Evolutionary conservation across 2,113 vertebrate genomes (phyloP).

Genomic region (Phaethornis superciliosus): DNA sequence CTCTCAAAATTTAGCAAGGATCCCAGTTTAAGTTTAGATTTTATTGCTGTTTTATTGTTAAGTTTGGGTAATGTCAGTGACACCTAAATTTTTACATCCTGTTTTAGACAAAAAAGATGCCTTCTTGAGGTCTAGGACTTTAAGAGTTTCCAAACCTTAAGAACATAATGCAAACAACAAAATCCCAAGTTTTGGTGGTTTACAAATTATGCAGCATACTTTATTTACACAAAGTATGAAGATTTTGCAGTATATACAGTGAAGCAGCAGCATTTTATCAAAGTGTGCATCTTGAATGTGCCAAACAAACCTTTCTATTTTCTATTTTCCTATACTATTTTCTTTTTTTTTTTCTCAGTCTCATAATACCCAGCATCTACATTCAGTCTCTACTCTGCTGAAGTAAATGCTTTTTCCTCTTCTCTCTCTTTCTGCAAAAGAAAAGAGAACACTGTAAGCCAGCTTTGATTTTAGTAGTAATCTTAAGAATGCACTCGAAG

Average conservation of each 20-base stretch:
- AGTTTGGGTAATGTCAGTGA: background rate
- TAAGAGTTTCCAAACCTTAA: background rate
- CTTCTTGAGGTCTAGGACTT: background rate
- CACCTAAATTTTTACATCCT: background rate
- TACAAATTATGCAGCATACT: background rate
- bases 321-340: background rate
- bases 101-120: background rate
- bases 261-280: background rate
- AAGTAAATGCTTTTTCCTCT: background rate
- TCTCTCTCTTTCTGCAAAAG: background rate
- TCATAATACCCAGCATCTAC: background rate
- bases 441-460: background rate
- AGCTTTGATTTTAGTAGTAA: background rate
- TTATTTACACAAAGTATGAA: background rate
- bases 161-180: background rate
- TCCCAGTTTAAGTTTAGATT: background rate
- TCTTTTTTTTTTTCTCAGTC: background rate
- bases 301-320: no score
- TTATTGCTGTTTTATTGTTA: background rate
- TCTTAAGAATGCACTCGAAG: background rate
- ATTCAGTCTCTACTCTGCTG: background rate
- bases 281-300: background rate
- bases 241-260: background rate
- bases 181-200: background rate
- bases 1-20: background rate